Conservation (phyloP, 30 jellyfish, hydroid and myxozoan genomes). For the Hydractinia symbiolongicarpus region DNA sequence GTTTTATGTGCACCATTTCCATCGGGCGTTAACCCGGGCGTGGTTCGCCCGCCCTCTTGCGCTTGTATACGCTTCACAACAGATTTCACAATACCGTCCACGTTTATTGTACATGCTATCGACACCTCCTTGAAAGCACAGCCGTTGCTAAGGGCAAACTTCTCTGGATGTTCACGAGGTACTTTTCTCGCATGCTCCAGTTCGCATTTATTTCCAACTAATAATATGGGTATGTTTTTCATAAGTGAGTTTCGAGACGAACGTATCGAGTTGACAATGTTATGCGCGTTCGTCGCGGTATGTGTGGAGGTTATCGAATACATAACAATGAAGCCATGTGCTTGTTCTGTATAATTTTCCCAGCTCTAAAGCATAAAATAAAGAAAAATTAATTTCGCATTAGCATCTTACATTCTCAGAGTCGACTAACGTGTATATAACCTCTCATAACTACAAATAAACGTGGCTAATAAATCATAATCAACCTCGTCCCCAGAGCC, state of each 20-base stretch:
- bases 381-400: neutral
- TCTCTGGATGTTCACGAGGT: slow-evolving; percentile 31
- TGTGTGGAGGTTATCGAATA: slow-evolving; percentile 57
- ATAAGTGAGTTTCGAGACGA: slow-evolving; percentile 20
- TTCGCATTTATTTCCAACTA: slow-evolving; percentile 67
- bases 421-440: too few relatives aligned
- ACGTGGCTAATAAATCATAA: neutral
- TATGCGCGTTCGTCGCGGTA: slow-evolving; percentile 40
- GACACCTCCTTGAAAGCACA: slow-evolving; percentile 61
- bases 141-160: slow-evolving; percentile 42
- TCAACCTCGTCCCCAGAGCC: neutral
- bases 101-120: slow-evolving; percentile 48
- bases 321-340: slow-evolving; percentile 75
- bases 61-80: slow-evolving; percentile 37
- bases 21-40: slow-evolving; percentile 12
- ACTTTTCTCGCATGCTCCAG: slow-evolving; percentile 65
- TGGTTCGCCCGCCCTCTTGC: slow-evolving; percentile 29
- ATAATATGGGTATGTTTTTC: slow-evolving; percentile 43
- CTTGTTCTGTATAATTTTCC: slow-evolving; percentile 61
- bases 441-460: too few relatives aligned
- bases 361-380: slow-evolving; percentile 39
- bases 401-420: too few relatives aligned
- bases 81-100: slow-evolving; percentile 34
- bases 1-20: neutral
- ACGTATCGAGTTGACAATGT: slow-evolving; percentile 49